Evolutionary conservation across 2,888 invertebrate genomes (phyloP).

Genomic region (Drosophila emarginata): DNA sequence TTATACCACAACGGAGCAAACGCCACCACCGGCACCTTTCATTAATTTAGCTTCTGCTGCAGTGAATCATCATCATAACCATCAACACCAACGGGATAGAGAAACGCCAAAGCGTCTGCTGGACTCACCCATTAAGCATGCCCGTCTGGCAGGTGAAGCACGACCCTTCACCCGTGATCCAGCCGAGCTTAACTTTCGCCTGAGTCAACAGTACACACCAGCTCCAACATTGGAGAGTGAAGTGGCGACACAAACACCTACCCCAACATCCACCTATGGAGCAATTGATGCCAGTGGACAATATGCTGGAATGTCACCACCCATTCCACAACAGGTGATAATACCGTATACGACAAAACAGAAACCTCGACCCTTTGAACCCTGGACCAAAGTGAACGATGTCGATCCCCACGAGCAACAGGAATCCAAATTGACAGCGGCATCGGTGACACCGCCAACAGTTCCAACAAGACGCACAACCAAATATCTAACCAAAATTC

Average conservation of each 20-base stretch:
- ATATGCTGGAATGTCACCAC: conserved; percentile 78
- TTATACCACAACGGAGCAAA: conserved; percentile 7
- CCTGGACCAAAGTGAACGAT: conserved; percentile 58
- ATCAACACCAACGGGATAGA: conserved; percentile 56
- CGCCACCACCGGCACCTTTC: conserved; percentile 33
- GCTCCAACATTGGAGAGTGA: conserved; percentile 37
- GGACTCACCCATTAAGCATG: conserved; percentile 84
- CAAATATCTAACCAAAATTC: conserved; percentile 80
- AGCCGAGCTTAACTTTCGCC: conserved; percentile 71
- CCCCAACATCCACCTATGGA: conserved; percentile 80
- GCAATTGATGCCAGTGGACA: conserved; percentile 81
- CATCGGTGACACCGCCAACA: conserved; percentile 73
- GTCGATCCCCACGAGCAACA: conserved; percentile 84
- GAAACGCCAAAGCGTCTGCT: conserved; percentile 82
- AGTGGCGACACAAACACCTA: conserved; percentile 59
- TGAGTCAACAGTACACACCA: conserved; percentile 44
- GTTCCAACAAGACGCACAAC: conserved; percentile 78
- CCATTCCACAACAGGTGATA: conserved; percentile 87
- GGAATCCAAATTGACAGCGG: conserved; percentile 82
- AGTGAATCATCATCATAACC: not conserved
- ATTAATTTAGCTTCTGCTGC: conserved; percentile 40
- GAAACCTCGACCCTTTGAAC: conserved; percentile 84
- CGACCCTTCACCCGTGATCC: conserved; percentile 83
- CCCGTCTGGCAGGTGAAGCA: conserved; percentile 78
- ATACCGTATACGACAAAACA: conserved; percentile 89